Conservation (phyloP, 2,888 invertebrate genomes). For the Napeogenes sylphis region DNA sequence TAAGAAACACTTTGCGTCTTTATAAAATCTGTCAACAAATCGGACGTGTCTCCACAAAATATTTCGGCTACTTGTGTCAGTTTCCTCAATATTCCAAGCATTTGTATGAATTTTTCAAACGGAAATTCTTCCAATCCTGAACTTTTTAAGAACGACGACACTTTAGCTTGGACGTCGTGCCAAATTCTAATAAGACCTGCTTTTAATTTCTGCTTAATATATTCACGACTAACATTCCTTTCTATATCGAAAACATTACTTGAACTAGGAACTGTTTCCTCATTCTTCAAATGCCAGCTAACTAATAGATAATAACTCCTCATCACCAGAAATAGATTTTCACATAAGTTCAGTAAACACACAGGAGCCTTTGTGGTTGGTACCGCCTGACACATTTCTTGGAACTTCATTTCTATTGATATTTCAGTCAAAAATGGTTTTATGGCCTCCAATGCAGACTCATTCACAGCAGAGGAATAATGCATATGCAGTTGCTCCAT, state of each 20-base stretch:
- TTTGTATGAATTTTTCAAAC: constrained; percentile 95
- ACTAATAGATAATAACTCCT: constrained; percentile 87
- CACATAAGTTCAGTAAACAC: constrained; percentile 91
- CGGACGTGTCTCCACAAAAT: constrained; percentile 91
- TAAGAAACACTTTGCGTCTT: constrained; percentile 92
- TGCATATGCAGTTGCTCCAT: constrained; percentile 98
- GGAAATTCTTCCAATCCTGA: constrained; percentile 90
- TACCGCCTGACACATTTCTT: constrained; percentile 85
- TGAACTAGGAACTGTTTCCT: constrained; percentile 44
- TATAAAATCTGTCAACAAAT: constrained; percentile 91
- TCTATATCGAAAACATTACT: constrained; percentile 76
- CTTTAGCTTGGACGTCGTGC: constrained; percentile 96
- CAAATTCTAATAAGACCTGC: constrained; percentile 91
- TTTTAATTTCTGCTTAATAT: constrained; percentile 92
- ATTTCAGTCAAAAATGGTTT: constrained; percentile 67
- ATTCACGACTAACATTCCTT: constrained; percentile 83
- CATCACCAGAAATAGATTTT: constrained; percentile 89
- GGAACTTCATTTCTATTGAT: constrained; percentile 78
- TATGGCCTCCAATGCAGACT: constrained; percentile 81
- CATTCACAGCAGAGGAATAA: constrained; percentile 94
- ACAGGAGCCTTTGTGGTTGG: constrained; percentile 64
- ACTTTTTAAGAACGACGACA: constrained; percentile 87
- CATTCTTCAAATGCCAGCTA: constrained; percentile 84
- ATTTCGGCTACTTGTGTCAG: constrained; percentile 94
- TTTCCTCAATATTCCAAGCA: constrained; percentile 91